These are phyloP conservation scores for Eriosoma lanigerum DNA, from an alignment of 1,140 invertebrate genomes.

Conservation along the genomic window DNA sequence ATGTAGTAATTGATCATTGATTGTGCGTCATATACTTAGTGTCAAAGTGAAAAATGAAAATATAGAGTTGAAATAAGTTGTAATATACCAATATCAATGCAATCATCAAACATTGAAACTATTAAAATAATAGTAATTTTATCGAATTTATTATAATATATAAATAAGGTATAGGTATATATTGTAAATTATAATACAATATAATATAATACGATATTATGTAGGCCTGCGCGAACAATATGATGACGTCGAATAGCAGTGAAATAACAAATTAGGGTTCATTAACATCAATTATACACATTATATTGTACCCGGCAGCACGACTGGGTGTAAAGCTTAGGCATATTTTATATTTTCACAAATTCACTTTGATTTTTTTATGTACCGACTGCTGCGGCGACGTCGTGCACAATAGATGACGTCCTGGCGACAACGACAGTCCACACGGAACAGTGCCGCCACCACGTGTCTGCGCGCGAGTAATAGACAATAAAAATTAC, in stretches of 20 bases:
- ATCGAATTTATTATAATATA: too few relatives aligned
- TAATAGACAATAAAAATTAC: too few relatives aligned
- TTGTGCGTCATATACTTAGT: too few relatives aligned
- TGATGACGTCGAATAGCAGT: not conserved
- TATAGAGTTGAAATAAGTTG: too few relatives aligned
- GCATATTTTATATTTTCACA: not conserved
- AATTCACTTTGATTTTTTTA: not conserved
- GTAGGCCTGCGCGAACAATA: not conserved
- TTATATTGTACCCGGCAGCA: not conserved
- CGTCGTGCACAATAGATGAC: not conserved
- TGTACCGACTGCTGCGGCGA: not conserved
- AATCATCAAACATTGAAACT: too few relatives aligned
- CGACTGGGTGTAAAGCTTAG: not conserved
- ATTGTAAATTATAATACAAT: too few relatives aligned
- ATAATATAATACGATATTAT: too few relatives aligned
- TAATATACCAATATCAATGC: too few relatives aligned
- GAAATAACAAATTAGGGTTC: constrained; percentile 31
- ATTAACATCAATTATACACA: constrained; percentile 41
- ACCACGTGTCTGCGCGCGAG: not conserved
- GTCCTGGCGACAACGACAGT: not conserved
- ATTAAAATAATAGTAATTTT: too few relatives aligned
- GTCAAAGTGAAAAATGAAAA: too few relatives aligned
- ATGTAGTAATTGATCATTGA: too few relatives aligned
- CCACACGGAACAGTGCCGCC: not conserved
- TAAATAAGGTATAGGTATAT: too few relatives aligned